These are phyloP conservation scores for Pipistrellus pipistrellus DNA, from an alignment of 2,797 vertebrate genomes.

Conservation along the genomic window DNA sequence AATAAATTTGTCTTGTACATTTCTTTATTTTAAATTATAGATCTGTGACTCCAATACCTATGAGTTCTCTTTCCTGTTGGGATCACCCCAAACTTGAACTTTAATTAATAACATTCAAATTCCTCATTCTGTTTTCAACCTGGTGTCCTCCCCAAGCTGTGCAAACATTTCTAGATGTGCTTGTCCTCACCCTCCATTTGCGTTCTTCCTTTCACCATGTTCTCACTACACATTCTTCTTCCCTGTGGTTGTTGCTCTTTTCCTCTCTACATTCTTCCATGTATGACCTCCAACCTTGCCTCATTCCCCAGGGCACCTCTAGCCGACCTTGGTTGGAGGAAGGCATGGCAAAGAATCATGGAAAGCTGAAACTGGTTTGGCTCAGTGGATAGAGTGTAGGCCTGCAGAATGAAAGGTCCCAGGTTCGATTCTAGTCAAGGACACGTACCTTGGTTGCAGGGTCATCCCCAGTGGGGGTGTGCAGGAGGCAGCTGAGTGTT, in stretches of 20 bases:
- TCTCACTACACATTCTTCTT: neutral
- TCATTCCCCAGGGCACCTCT: fast-evolving
- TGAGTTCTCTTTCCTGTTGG: neutral
- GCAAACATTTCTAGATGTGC: neutral
- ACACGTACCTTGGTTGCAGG: too few relatives aligned
- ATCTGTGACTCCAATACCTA: neutral
- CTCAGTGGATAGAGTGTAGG: too few relatives aligned
- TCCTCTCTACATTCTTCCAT: neutral
- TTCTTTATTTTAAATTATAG: neutral
- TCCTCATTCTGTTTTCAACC: neutral
- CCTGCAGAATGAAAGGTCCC: too few relatives aligned
- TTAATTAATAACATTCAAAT: neutral
- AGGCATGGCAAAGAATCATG: neutral
- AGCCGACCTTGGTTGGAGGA: fast-evolving
- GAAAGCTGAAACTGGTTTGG: too few relatives aligned
- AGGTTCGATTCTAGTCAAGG: too few relatives aligned
- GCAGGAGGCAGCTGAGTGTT: too few relatives aligned
- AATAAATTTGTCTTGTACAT: neutral
- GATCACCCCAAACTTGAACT: neutral
- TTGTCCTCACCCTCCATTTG: neutral
- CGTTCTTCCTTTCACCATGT: neutral
- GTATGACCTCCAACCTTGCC: neutral
- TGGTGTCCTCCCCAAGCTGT: neutral
- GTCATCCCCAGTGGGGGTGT: too few relatives aligned
- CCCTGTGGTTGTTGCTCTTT: neutral